A percentile compares a stretch with the other conserved stretches of the same genome.
Evolutionary conservation across 2,113 vertebrate genomes (phyloP).

Genomic region (Pampusana beccarii): DNA sequence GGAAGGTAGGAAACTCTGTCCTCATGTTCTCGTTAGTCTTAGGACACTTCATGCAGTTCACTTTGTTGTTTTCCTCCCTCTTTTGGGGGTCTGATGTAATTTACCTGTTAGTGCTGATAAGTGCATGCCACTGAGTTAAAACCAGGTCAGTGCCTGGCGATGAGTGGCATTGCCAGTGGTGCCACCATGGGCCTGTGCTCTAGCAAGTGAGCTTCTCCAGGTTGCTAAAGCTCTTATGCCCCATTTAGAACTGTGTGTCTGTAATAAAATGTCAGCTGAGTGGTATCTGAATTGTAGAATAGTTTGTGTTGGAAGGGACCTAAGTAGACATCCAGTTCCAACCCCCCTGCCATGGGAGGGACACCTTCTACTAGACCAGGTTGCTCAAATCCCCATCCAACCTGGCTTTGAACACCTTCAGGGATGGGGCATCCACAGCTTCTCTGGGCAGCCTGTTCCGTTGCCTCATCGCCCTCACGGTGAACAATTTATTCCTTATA

Average conservation of each 20-base stretch:
- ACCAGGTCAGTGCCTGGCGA: neutral
- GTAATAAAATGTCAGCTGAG: neutral
- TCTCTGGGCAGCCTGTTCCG: no score
- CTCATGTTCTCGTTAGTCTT: neutral
- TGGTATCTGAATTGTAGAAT: neutral
- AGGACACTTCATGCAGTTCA: neutral
- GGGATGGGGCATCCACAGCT: no score
- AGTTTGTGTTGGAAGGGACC: no score
- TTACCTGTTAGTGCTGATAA: neutral
- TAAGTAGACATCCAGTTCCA: no score
- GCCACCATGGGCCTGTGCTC: accelerated
- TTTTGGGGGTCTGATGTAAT: neutral
- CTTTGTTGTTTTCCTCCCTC: neutral
- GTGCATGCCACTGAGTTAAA: neutral
- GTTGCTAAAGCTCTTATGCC: neutral
- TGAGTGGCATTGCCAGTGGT: neutral
- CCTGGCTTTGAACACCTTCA: no score
- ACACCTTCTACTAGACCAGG: no score
- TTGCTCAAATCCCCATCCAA: no score
- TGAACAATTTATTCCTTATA: no score
- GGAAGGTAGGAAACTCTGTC: neutral
- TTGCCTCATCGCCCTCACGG: no score
- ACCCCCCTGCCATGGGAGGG: no score
- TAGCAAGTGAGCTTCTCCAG: neutral
- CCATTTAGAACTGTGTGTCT: neutral